phyloP scores from a whole-genome alignment of 1,140 invertebrate genomes.

The Kradibia gibbosae region DNA sequence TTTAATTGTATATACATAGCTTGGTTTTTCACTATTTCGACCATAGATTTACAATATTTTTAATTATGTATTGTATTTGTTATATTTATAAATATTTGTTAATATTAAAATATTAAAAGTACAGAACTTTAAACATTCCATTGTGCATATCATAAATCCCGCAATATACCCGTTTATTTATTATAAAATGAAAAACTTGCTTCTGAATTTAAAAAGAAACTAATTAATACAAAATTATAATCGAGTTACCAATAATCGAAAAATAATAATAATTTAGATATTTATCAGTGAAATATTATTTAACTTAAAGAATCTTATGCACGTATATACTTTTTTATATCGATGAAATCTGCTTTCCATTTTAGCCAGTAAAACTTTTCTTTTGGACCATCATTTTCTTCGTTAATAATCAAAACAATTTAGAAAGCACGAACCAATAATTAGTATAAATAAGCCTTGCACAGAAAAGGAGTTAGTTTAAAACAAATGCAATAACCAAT shows the following conservation, averaged over 20 bases:
- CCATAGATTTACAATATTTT: too few species aligned
- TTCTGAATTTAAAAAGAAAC: too few species aligned
- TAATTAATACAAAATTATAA: too few species aligned
- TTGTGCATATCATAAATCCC: too few species aligned
- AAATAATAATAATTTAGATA: too few species aligned
- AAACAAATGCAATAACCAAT: background rate
- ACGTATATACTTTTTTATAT: background rate
- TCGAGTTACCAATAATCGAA: too few species aligned
- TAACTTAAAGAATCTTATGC: background rate
- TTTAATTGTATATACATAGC: background rate
- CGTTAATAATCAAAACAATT: background rate
- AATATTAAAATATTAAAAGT: too few species aligned
- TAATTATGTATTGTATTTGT: too few species aligned
- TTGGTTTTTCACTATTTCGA: slow-evolving; percentile 13
- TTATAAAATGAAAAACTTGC: too few species aligned
- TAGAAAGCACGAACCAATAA: slow-evolving; percentile 32
- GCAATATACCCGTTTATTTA: too few species aligned
- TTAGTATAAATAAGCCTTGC: background rate
- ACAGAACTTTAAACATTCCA: too few species aligned
- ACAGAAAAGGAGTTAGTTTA: background rate
- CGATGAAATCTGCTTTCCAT: background rate
- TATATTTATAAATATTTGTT: too few species aligned
- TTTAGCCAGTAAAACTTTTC: background rate
- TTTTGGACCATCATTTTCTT: background rate
- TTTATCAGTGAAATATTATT: background rate